These are phyloP conservation scores for Scaptomyza montana DNA, from an alignment of 1,140 invertebrate genomes.

Conservation along the genomic window DNA sequence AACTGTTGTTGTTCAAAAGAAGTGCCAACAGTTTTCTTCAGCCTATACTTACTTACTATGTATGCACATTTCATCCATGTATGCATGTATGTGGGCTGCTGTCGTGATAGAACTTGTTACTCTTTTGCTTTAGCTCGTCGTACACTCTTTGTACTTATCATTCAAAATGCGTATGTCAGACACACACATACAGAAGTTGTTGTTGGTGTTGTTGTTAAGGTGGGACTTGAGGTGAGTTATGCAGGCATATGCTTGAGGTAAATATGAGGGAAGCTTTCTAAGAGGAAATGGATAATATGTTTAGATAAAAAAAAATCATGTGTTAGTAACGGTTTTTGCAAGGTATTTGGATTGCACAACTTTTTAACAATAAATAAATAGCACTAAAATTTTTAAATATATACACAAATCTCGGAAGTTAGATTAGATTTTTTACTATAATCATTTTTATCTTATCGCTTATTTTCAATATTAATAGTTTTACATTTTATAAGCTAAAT, in stretches of 20 bases:
- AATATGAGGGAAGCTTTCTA: conserved; percentile 2
- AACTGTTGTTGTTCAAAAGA: conserved; percentile 44
- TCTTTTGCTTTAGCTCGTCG: conserved; percentile 7
- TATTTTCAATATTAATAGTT: too few relatives aligned
- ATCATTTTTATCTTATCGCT: too few relatives aligned
- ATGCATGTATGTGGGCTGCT: conserved; percentile 40
- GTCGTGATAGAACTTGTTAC: conserved; percentile 35
- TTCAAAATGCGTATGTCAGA: conserved; percentile 47
- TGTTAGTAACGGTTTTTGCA: background rate
- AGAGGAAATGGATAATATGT: background rate
- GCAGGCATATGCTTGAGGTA: background rate
- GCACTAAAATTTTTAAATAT: too few relatives aligned
- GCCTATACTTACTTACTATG: conserved; percentile 3
- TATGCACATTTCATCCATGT: background rate
- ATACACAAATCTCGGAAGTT: too few relatives aligned
- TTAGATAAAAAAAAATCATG: background rate
- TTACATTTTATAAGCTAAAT: too few relatives aligned
- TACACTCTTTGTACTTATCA: conserved; percentile 38
- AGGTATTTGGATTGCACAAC: background rate
- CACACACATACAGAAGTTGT: background rate
- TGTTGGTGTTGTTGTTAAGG: conserved; percentile 16
- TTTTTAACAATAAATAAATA: background rate
- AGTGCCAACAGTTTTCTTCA: conserved; percentile 47
- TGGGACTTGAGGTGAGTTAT: conserved; percentile 33
- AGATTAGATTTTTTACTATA: too few relatives aligned